Conservation (phyloP, 2,113 vertebrate species). For the Leucopternis melanops region DNA sequence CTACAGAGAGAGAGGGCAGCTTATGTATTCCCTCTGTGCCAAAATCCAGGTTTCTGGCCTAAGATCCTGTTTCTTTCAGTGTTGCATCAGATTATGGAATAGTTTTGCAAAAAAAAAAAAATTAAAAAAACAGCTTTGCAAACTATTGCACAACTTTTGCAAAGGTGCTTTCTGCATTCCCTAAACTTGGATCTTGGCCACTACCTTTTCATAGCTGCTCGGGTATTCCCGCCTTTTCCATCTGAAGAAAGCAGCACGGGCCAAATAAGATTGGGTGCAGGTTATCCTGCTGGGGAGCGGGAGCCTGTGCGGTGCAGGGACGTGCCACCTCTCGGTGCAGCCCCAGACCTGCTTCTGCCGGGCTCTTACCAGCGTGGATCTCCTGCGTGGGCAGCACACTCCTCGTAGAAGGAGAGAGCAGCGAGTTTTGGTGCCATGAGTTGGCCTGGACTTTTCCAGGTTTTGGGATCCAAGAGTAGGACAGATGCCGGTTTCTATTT, state of each 20-base stretch:
- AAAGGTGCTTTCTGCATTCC: background rate
- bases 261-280: background rate
- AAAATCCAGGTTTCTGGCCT: background rate
- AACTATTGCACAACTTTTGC: background rate
- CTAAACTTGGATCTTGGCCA: background rate
- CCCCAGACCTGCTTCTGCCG: background rate
- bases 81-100: background rate
- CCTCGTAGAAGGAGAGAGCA: background rate
- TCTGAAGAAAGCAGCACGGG: too few relatives aligned
- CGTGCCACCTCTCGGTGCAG: background rate
- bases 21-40: background rate
- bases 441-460: background rate
- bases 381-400: background rate
- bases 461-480: background rate
- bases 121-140: background rate
- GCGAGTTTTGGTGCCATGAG: rapidly evolving
- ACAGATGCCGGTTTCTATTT: background rate
- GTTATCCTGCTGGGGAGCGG: rapidly evolving
- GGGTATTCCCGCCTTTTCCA: background rate
- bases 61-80: background rate
- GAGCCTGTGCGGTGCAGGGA: too few relatives aligned
- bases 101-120: background rate
- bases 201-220: background rate
- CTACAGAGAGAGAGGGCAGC: background rate
- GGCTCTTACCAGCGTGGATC: background rate